These are phyloP conservation scores for Calameuta pallipes DNA, from an alignment of 2,888 invertebrate genomes.

Conservation along the genomic window DNA sequence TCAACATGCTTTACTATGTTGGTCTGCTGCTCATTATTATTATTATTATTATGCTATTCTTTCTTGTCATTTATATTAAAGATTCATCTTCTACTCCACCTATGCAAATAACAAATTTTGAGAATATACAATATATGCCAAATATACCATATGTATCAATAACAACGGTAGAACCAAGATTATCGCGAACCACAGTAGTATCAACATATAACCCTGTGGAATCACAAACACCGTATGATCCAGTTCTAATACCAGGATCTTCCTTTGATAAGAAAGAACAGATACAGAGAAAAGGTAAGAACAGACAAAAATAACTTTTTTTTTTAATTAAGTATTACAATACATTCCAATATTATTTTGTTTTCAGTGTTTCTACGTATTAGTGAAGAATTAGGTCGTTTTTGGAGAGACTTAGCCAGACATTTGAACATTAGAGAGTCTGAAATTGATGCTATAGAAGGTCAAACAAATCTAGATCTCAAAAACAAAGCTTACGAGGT, in stretches of 20 bases:
- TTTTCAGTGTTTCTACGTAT: slow-evolving; percentile 46
- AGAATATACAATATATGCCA: no score
- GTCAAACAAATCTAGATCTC: slow-evolving; percentile 33
- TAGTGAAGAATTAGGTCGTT: slow-evolving; percentile 47
- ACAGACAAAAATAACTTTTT: neutral
- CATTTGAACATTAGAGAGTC: slow-evolving; percentile 48
- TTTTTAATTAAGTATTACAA: neutral
- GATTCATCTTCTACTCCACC: no score
- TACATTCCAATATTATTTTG: slow-evolving; percentile 5
- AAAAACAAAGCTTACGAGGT: slow-evolving; percentile 48
- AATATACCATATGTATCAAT: no score
- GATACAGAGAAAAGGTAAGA: slow-evolving; percentile 29
- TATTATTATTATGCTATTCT: no score
- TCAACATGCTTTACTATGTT: no score
- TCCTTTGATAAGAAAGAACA: slow-evolving; percentile 7
- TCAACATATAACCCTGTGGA: no score
- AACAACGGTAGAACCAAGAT: no score
- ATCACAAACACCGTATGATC: no score
- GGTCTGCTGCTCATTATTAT: no score
- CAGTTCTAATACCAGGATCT: neutral
- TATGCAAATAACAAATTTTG: no score
- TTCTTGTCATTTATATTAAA: no score
- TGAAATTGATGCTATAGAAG: slow-evolving; percentile 50
- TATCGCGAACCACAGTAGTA: no score
- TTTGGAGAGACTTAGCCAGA: slow-evolving; percentile 56